Evolutionary conservation across 2,113 vertebrate genomes (phyloP).

Genomic region (Pelobates fuscus): DNA sequence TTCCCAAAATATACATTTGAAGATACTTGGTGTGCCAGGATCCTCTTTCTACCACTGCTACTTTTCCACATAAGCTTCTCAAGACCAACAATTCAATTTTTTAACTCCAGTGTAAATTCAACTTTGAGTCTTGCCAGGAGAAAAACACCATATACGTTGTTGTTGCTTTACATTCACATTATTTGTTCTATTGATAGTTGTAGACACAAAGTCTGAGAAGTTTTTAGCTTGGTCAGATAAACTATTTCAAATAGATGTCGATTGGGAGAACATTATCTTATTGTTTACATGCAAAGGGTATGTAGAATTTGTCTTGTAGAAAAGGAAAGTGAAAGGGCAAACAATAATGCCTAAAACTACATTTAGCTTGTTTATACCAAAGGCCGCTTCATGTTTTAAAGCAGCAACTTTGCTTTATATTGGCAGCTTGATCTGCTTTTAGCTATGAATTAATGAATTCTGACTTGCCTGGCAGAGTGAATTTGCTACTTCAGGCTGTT

Average conservation of each 20-base stretch:
- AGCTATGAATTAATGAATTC: conserved; percentile 38
- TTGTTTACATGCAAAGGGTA: background rate
- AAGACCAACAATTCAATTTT: no score
- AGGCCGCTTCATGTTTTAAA: conserved; percentile 19
- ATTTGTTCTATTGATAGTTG: no score
- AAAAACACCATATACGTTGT: no score
- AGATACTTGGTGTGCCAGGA: no score
- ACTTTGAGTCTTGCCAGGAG: no score
- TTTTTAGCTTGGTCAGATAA: background rate
- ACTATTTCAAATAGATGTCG: background rate
- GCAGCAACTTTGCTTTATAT: conserved; percentile 2
- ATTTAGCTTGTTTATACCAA: conserved; percentile 22
- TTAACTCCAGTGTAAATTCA: no score
- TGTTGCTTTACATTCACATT: no score
- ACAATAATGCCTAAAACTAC: conserved; percentile 1
- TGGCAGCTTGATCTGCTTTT: conserved; percentile 30
- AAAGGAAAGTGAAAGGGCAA: background rate
- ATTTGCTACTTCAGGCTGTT: conserved; percentile 42
- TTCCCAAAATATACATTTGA: no score
- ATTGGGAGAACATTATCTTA: background rate
- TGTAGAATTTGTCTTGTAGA: background rate
- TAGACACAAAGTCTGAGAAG: background rate
- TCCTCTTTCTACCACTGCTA: no score
- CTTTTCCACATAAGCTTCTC: no score
- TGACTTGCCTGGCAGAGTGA: conserved; percentile 38